These are phyloP conservation scores for Orthosia incerta DNA, from an alignment of 2,888 invertebrate genomes.

Conservation along the genomic window DNA sequence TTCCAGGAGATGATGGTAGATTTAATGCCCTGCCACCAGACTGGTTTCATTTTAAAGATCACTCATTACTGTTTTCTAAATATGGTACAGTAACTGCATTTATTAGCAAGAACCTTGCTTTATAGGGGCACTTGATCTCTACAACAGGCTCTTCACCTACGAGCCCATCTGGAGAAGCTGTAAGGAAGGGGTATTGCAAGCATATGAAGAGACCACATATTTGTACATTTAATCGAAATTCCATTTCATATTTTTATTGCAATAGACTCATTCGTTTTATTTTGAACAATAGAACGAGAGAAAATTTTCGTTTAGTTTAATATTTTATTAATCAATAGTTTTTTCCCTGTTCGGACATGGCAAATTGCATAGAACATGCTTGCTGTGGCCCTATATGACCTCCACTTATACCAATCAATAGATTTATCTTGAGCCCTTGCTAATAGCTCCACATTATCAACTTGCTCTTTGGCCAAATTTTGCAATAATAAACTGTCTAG, in stretches of 20 bases:
- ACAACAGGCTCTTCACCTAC: slow-evolving; percentile 1
- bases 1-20: no score
- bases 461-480: slow-evolving; percentile 3
- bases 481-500: not conserved
- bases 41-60: no score
- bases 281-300: not conserved
- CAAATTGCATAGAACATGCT: no score
- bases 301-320: slow-evolving; percentile 1
- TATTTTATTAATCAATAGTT: not conserved
- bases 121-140: slow-evolving; percentile 8
- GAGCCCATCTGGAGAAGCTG: slow-evolving; percentile 10
- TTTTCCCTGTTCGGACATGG: not conserved
- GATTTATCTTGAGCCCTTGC: not conserved
- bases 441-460: not conserved
- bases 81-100: slow-evolving; percentile 4
- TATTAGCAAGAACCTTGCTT: not conserved
- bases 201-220: slow-evolving; percentile 1
- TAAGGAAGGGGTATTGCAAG: slow-evolving; percentile 6
- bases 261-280: no score
- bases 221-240: not conserved
- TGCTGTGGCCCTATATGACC: no score
- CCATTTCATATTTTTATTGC: no score
- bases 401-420: not conserved
- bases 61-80: not conserved
- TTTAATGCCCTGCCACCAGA: no score